Percentiles rank a stretch among this genome's conserved stretches.
Conservation (phyloP, 2,113 vertebrate species). For the Laticauda colubrina region DNA sequence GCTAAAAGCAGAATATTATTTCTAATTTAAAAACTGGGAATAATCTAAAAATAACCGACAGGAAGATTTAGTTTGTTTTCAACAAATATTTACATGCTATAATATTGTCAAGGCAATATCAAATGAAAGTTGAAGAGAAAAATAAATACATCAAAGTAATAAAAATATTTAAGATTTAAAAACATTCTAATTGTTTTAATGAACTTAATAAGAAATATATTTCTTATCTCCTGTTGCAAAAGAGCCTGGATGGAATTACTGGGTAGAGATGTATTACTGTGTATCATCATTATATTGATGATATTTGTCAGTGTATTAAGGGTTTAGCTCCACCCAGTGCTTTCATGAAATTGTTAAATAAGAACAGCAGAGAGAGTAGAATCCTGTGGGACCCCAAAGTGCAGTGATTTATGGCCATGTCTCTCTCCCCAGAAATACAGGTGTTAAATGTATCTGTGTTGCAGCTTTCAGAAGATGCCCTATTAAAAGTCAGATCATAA, state of each 20-base stretch:
- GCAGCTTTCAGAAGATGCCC: neutral
- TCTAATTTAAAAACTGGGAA: conserved; percentile 35
- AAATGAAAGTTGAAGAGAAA: neutral
- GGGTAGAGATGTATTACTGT: neutral
- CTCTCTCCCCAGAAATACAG: neutral
- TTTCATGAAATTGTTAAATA: neutral
- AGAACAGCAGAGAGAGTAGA: neutral
- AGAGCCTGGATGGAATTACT: neutral
- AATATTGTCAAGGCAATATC: neutral
- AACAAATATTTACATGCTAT: neutral
- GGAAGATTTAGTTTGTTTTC: conserved; percentile 8
- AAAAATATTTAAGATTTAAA: neutral
- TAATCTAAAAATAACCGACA: conserved; percentile 31
- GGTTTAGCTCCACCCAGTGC: neutral
- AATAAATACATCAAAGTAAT: neutral
- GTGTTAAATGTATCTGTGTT: neutral
- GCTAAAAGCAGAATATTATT: neutral
- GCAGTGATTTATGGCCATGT: neutral
- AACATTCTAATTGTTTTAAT: neutral
- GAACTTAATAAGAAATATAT: neutral
- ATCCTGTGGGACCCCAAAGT: neutral
- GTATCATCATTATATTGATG: neutral
- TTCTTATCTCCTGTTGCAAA: neutral
- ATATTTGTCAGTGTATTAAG: neutral
- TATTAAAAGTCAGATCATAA: neutral